Base-by-base conservation (phyloP, 2,113 vertebrate genomes). In the Scomber scombrus region DNA sequence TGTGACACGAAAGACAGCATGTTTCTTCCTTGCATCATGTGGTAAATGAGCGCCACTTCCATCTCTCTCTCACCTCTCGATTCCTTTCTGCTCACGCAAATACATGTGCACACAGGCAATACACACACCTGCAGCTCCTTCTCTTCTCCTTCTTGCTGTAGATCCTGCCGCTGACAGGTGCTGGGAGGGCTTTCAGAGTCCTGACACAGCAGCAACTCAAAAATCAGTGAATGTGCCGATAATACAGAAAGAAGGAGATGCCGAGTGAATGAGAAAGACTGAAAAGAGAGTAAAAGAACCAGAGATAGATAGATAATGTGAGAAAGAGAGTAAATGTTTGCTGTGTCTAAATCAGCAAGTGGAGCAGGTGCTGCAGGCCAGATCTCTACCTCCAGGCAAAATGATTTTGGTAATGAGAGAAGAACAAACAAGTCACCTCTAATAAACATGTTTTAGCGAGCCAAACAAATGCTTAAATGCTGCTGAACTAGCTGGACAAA, bases 161-260 rank as follows among this genome's bases (percentile, higher is more conserved):
- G 84, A 89, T 86, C 50, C 84, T 15, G 5, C 40, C 45, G 18
- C 56, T 93, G 93, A 91, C 93, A 92, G 90, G 75, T 83, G 86
- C 80, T 91, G 77, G 75, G 84, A 86, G 80, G 84, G 78, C 85
- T 87, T 90, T 90, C 74, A 85, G 69, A 88, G 87, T 73, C 76
- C 75, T 88, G 85, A 85, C 83, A 88, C 80, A 75, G 78, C 50
- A 64, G 83, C 84, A 85, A 91, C 78, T 82, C 54, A 19, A 72
- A 81, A 78, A 87, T 52, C 29, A n/a, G 43, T 26, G 50, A 67
- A 64, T 66, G 58, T 75, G 71, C 4, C 0, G 31, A 65, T 67
- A 26, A 72, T 57, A 61, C 50, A 50, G 31, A 85, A 29, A 70
- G 64, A 58, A 52, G 15, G 14, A 19, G 13, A n/a, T 15, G 51